Conservation (phyloP, 2,888 invertebrate species). For the Amphipyra berbera region DNA sequence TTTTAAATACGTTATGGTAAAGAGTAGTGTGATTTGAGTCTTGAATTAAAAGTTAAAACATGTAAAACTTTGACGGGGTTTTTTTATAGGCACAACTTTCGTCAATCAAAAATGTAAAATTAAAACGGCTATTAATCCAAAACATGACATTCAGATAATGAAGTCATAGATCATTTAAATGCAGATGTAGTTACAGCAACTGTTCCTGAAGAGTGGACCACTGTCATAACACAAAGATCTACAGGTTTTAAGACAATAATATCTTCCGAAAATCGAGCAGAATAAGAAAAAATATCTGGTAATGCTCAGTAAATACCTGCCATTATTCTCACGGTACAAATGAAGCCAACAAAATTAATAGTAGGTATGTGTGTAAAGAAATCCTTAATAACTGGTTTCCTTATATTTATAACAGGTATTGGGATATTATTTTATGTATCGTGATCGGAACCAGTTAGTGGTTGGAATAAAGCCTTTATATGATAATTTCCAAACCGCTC, state of each 20-base stretch:
- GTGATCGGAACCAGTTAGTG: constrained; percentile 34
- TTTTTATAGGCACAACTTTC: constrained; percentile 12
- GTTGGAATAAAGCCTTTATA: constrained; percentile 17
- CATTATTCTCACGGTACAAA: constrained; percentile 37
- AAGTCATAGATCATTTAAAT: too few species aligned
- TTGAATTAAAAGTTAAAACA: neutral
- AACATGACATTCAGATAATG: neutral
- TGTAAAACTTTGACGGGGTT: too few species aligned
- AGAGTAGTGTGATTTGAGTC: neutral
- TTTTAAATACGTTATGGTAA: constrained; percentile 8
- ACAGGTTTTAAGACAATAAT: too few species aligned
- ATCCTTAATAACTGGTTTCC: constrained; percentile 47
- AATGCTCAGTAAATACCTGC: neutral
- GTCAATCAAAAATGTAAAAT: constrained; percentile 17
- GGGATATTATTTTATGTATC: constrained; percentile 28
- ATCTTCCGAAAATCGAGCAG: neutral
- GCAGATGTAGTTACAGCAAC: too few species aligned
- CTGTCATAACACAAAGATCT: too few species aligned
- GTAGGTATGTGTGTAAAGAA: constrained; percentile 12
- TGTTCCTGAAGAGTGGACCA: too few species aligned
- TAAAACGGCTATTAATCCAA: neutral
- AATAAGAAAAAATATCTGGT: neutral
- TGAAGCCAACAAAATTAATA: constrained; percentile 30
- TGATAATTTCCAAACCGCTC: constrained; percentile 16
- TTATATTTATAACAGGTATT: constrained; percentile 28